Base-by-base conservation (phyloP, 2,888 invertebrate species). In the Dusona sp. region DNA sequence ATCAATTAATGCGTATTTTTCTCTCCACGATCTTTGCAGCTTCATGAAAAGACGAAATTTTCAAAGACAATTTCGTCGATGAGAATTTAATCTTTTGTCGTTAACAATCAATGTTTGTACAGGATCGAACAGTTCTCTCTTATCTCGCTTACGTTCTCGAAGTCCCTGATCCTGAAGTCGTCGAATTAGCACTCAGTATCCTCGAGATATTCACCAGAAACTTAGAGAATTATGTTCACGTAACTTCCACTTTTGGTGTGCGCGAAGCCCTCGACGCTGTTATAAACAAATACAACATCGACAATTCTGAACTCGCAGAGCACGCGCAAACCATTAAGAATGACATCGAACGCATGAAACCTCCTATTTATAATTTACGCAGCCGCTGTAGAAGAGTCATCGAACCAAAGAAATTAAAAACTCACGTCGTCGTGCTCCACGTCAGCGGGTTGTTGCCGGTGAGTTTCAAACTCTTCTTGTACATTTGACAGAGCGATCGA, bases 121-220 rank as follows among this genome's bases (percentile, higher is more conserved):
- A 94, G 94, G 94, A 94, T 82, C 94, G 93, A 90, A 94, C 94
- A 8, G 94, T 94, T 13, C 89, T 94, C 2, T 94, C 93, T 0
- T 94, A 94, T 72, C 87, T 94, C 45, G 94, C 94, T 7, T 94
- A 92, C 64, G 92, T 94, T 3, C 88, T 94, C 48, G 94, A 94
- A 84, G 90, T 91, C 83, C 92, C 93, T 6, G 93, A 94, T 77
- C 42, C 86, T 2, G 93, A 94, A 51, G 90, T 94, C 9, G 92
- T 94, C 3, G 82, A 90, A 48, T 75, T 94, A 70, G 92, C 93
- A 6, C 89, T 94, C 38, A 92, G 93, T 33, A 93, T 93, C 42
- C 89, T 94, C 36, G 94, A 94, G 70, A 89, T 92, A 61, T 93
- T 94, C 84, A 92, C 93, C 3, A 92, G 92, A 86, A 94, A 94